phyloP scores from a whole-genome alignment of 2,888 invertebrate genomes.

The Zygaena filipendulae region DNA sequence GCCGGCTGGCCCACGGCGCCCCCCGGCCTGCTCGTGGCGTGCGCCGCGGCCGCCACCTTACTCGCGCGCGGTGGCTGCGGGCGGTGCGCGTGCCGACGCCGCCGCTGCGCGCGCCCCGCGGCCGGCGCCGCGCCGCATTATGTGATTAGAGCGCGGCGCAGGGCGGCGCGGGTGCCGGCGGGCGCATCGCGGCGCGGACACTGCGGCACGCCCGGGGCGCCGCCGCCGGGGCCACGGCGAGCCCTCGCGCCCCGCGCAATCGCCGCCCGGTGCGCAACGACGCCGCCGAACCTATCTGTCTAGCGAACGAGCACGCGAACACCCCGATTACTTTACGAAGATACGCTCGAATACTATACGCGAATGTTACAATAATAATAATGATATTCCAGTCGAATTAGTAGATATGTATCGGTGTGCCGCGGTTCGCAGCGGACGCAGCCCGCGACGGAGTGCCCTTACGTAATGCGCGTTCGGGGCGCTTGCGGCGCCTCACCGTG shows the following conservation, averaged over 20 bases:
- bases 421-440: slow-evolving; percentile 15
- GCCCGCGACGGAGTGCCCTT: slow-evolving; percentile 29
- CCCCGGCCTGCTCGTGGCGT: slow-evolving; percentile 46
- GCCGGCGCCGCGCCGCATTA: slow-evolving; percentile 30
- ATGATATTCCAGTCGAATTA: slow-evolving; percentile 6
- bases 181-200: slow-evolving; percentile 34
- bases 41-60: slow-evolving; percentile 43
- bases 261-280: slow-evolving; percentile 22
- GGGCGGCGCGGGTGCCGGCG: slow-evolving; percentile 21
- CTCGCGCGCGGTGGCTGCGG: slow-evolving; percentile 30
- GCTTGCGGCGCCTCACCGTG: slow-evolving; percentile 50
- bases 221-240: slow-evolving; percentile 18
- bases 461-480: slow-evolving; percentile 44
- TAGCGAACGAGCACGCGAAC: slow-evolving; percentile 16
- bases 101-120: slow-evolving; percentile 28
- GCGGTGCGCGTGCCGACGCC: slow-evolving; percentile 22
- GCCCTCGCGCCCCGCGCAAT: slow-evolving; percentile 23
- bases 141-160: slow-evolving; percentile 25
- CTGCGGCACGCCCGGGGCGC: slow-evolving; percentile 36
- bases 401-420: slow-evolving; percentile 30
- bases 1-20: slow-evolving; percentile 56
- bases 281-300: slow-evolving; percentile 25
- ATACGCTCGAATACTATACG: no score
- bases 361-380: no score
- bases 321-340: no score